Evolutionary conservation across 2,888 invertebrate species (phyloP), one percentile per base, ranked within the genome.

Genomic region (Diplazon laetatorius): DNA sequence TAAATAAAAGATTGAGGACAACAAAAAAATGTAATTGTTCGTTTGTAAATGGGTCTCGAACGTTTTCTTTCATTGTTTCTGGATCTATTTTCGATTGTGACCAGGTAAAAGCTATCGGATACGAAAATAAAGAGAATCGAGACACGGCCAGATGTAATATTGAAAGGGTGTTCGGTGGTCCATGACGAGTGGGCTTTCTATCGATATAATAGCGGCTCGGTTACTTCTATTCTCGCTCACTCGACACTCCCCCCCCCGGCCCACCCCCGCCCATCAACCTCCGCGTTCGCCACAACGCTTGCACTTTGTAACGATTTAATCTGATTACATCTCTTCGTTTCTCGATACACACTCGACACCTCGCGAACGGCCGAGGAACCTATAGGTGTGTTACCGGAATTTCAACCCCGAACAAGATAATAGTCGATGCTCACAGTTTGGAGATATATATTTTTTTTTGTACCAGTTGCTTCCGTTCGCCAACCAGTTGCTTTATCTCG

Each of bases 401-500:
- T 30, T n/a, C n/a, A n/a, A n/a, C 48, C 42, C n/a, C 14, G 30
- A 68, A 65, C 35, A 68, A 60, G 35, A 48, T 52, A 37, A 59
- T 39, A 44, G 22, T 44, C 8, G 18, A 18, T 60, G 70, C 74
- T 70, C 66, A 48, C 70, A 48, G 55, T 71, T 60, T 66, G 48
- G 46, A 30, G 30, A 73, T 78, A 63, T 73, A 69, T 78, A 70
- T 71, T 71, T 37, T 60, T 74, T 48, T 74, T 35, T 68, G 39
- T 66, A 78, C 78, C 74, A 78, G 78, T 78, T 78, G 78, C 78
- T 74, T 66, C 60, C 78, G 74, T 74, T 66, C 39, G 14, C 62
- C 78, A 71, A 78, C 78, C 74, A 75, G 74, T 78, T 78, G 78
- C 78, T 78, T 55, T 78, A 37, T 59, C 65, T 66, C 50, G 30